Conservation (phyloP, 2,113 vertebrate genomes). For the Atrichornis clamosus region DNA sequence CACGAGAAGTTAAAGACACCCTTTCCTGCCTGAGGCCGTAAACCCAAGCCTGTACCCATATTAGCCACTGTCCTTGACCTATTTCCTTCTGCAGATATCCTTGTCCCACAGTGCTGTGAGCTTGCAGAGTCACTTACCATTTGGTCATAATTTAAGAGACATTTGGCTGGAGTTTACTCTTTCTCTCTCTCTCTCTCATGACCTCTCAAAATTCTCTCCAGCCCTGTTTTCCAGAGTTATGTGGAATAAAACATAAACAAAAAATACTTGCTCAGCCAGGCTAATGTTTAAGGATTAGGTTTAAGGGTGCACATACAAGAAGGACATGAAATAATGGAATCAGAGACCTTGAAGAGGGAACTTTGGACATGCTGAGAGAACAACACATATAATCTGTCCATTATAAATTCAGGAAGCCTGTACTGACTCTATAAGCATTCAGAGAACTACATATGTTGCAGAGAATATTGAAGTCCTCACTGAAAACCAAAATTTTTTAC, state of each 20-base stretch:
- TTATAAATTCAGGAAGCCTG: neutral
- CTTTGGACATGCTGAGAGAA: neutral
- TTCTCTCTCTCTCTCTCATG: neutral
- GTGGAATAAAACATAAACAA: neutral
- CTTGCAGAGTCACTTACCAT: neutral
- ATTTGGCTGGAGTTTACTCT: neutral
- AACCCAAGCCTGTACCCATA: neutral
- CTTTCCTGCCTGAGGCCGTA: neutral
- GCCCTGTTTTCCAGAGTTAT: neutral
- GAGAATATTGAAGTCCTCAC: neutral
- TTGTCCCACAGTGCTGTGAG: neutral
- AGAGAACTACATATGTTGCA: neutral
- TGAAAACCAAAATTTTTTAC: neutral
- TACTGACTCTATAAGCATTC: neutral
- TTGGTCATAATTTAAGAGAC: neutral
- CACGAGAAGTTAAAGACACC: fast-evolving
- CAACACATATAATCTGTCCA: neutral
- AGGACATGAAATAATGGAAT: neutral
- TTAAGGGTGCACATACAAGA: neutral
- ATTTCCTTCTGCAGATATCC: neutral
- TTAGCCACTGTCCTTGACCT: neutral
- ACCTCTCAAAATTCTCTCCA: neutral
- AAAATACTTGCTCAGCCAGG: neutral
- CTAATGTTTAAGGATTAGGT: neutral
- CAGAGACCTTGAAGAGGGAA: neutral